These are phyloP conservation scores for Sebastolobus alascanus DNA, from an alignment of 2,797 vertebrate species.

Conservation along the genomic window DNA sequence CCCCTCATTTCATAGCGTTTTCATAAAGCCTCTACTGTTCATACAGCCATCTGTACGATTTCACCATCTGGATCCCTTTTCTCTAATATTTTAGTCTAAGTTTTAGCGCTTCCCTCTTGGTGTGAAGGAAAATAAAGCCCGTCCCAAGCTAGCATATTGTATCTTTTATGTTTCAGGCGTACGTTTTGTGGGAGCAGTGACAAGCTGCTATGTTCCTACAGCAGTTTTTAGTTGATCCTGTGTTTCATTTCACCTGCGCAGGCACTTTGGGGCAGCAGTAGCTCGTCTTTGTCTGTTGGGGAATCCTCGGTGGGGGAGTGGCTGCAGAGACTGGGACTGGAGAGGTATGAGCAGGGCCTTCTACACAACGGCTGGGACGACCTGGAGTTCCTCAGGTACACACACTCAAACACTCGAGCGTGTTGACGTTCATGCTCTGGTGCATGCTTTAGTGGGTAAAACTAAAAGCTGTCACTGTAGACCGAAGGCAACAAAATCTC, in stretches of 20 bases:
- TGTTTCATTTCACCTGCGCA: slow-evolving; percentile 52
- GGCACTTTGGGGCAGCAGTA: slow-evolving; percentile 90
- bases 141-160: neutral
- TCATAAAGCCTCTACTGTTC: neutral
- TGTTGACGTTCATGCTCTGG: neutral
- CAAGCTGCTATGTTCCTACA: neutral
- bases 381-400: slow-evolving; percentile 96
- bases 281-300: slow-evolving; percentile 83
- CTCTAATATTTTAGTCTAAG: neutral
- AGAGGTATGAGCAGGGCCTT: slow-evolving; percentile 93
- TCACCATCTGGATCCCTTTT: neutral
- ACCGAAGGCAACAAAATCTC: neutral
- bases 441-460: neutral
- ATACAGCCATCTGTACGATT: neutral
- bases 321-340: slow-evolving; percentile 92
- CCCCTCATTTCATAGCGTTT: neutral
- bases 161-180: neutral
- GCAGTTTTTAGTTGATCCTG: neutral
- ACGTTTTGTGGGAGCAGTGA: neutral
- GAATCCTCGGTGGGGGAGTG: slow-evolving; percentile 93
- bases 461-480: neutral
- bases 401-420: neutral
- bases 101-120: neutral
- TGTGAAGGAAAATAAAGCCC: neutral
- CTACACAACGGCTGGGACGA: slow-evolving; percentile 98